phyloP scores from a whole-genome alignment of 2,888 invertebrate species.

The Tinea trinotella region DNA sequence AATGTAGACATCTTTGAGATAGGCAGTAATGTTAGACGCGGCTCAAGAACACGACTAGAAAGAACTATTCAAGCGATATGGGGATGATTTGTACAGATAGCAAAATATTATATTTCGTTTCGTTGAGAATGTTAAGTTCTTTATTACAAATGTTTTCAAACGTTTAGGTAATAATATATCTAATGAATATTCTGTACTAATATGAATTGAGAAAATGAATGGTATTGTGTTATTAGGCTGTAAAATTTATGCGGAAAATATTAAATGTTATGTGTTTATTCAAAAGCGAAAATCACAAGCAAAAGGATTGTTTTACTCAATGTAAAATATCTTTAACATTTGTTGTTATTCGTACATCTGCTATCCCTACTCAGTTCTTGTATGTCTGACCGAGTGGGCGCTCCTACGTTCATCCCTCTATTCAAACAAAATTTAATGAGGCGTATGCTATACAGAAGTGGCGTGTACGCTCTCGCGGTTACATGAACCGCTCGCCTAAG shows the following conservation, averaged over 20 bases:
- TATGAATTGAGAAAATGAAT: too few species aligned
- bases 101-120: not conserved
- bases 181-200: too few species aligned
- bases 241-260: too few species aligned
- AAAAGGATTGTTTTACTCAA: not conserved
- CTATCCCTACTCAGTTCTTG: conserved; percentile 21
- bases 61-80: conserved; percentile 46
- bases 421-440: conserved; percentile 70
- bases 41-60: conserved; percentile 35
- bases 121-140: too few species aligned
- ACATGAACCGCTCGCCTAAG: not conserved
- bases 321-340: not conserved
- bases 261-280: not conserved
- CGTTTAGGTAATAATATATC: too few species aligned
- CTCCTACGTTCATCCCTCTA: conserved; percentile 52
- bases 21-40: conserved; percentile 44
- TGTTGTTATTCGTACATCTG: not conserved
- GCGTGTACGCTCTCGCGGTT: conserved; percentile 13
- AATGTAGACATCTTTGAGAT: conserved; percentile 33
- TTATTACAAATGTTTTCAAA: too few species aligned
- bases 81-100: conserved; percentile 16
- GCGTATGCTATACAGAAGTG: conserved; percentile 36
- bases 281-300: not conserved
- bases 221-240: not conserved
- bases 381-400: conserved; percentile 40